Base-by-base conservation (phyloP, 1,140 invertebrate species). In the Cyclargus thomasi region DNA sequence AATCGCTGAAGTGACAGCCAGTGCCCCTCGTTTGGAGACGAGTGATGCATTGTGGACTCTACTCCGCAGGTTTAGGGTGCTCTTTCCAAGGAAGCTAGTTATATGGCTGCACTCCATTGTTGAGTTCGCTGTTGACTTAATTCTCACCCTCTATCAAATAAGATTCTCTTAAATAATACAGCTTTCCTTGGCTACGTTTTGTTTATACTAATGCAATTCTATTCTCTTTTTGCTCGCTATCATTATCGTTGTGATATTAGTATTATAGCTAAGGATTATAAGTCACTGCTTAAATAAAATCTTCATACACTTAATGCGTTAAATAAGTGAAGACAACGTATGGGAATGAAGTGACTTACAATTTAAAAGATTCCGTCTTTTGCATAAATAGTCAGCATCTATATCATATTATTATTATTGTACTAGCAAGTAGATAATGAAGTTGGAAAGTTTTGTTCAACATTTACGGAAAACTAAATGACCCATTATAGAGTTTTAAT, bases 1-100 rank as follows among this genome's bases (percentile, higher is more conserved):
- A 92, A 91, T 88, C 85, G 87, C 88, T 83, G 74, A 83, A 87
- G 85, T 85, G 85, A 90, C 83, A 82, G 77, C 75, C 74, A 78
- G 70, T 73, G 71, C 77, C 86, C 83, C 83, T 83, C 69, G 69
- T 65, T 55, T 70, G n/a, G 47, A 7, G 62, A 11, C 17, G n/a
- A 29, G 18, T 53, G 73, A 72, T 71, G 69, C 75, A 53, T 80
- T 75, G 22, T 29, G 23, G 35, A 57, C 35, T 79, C 68, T 80
- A 67, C 67, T 67, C 76, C 75, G 75, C 82, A 73, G 23, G 5
- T 6, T 70, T 71, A 81, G 59, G 71, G 79, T 73, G 65, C 67
- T 64, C 67, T 72, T 80, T 81, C 72, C 53, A 57, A 53, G 57
- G 68, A 69, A 64, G 16, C 47, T 21, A 39, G 17, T 16, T 14